Base-by-base conservation (phyloP, 1,140 invertebrate genomes). In the Brachionus plicatilis region DNA sequence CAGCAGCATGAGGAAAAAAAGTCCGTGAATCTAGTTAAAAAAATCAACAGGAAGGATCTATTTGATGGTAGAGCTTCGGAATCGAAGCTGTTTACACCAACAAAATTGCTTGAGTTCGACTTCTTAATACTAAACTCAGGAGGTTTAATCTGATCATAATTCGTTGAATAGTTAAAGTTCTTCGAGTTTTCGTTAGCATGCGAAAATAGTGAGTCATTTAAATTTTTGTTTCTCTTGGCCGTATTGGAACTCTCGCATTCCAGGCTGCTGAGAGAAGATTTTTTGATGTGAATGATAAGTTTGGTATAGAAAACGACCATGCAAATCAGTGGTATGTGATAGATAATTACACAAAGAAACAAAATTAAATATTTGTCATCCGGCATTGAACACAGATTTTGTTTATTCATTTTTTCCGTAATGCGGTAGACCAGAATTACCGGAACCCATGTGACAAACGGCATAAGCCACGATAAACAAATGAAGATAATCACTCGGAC, bases 281-380 rank as follows among this genome's bases (percentile, higher is more conserved):
- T 83, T 70, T 83, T 83, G 9, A 83, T 83, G 37, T 83, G 60
- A 47, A 83, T 45, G 43, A 83, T 83, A 4, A 83, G 33, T 72
- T 68, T 83, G 17, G 82, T 68, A 47, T 83, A 83, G 47, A 68
- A 83, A 29, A 43, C 41, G 14, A 83, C 37, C 82, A 83, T 83
- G 45, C 60, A 83, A 17, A 83, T 45, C 27, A 83, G 27, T 1
- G 82, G 82, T n/a, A 83, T 72, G 68, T 83, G 60, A 37, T 83
- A 83, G 3, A 83, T 27, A 45, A 83, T 41, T n/a, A 60, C n/a
- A 53, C 20, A 83, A 53, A 83, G 37, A 27, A 43, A 41, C 27
- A 83, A 20, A 83, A 83, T 43, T 70, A 83, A 37, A 47, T 47
- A 70, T 70, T 68, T 68, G 33, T 68, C 37, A 27, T 47, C 65